Evolutionary conservation across 2,797 vertebrate genomes (phyloP), one percentile per base, ranked within the genome.

Genomic region (Falco concolor): DNA sequence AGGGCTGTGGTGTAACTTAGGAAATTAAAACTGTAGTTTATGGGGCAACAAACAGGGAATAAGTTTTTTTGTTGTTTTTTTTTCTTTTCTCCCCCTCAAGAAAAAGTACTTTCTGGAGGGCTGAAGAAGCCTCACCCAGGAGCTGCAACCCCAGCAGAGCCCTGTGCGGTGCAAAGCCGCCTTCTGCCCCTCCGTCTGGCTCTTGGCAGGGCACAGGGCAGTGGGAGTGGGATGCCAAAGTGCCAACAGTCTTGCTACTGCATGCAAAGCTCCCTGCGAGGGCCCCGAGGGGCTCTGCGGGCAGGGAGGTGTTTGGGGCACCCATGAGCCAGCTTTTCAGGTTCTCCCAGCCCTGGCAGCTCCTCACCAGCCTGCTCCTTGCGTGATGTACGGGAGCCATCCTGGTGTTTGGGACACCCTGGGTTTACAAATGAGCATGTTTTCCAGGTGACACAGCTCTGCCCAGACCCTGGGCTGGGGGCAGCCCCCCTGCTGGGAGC

Each of bases 201-300:
- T 45, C 34, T 38, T 34, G 54, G 63, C n/a, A 27, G 45, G 30
- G 56, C 38, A 14, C 1, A 0, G 14, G 47, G 32, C 68, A 49
- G 45, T 36, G 6, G 0, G 17, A 69, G 77, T 12, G 1, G 53
- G 49, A 10, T 23, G 53, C 44, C 1, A 2, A 34, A 49, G 18
- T 3, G 2, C 49, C 36, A 1, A 32, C 53, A 9, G 21, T 2
- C 18, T 80, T 1, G 0, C 34, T 47, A 3, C 56, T 14, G 44
- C 2, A 7, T 4, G 27, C 13, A 1, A 16, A 49, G 24, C 34
- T 83, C 64, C 54, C 56, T 25, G 64, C 2, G 0, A 64, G 86
- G 45, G 74, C 83, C 83, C 30, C 0, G 2, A 23, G 63, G 1
- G 18, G 20, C 36, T 76, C 52, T 1, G 52, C 0, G 0, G 42